Base-by-base conservation (phyloP, 2,113 vertebrate genomes). In the Spizaetus ornatus region DNA sequence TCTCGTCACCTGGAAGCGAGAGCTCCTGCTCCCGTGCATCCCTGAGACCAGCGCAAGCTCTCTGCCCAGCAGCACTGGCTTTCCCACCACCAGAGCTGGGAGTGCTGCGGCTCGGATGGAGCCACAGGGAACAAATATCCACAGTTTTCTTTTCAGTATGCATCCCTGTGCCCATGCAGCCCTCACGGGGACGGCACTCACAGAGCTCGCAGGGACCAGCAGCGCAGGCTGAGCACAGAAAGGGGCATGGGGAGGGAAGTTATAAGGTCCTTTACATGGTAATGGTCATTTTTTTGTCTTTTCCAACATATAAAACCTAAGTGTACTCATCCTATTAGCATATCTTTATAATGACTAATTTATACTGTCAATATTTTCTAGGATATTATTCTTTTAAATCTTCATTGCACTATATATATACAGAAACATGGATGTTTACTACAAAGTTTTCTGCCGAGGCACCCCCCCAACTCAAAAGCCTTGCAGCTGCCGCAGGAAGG, bases 101-200 rank as follows among this genome's bases (percentile, higher is more conserved):
- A 22, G 7, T 1, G 63, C 43, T 10, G 20, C 13, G 19, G 42
- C 82, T n/a, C 1, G 2, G 17, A 16, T 4, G 32, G n/a, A 47
- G 40, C 65, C 45, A 1, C 16, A 7, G 4, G 55, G 59, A 50
- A 32, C 3, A 5, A 36, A 45, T 6, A 40, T 2, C 83, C 59
- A 2, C 4, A 1, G 3, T 2, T 48, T 21, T 9, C 5, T 7
- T 71, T 25, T 5, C 34, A 21, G 38, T 5, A 1, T 4, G 16
- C 21, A 8, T 27, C 59, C 47, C 53, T 3, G 27, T 20, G 38
- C 14, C 29, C 4, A 2, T 1, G 29, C 59, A 43, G 32, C 83
- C 15, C 43, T 29, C 1, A 0, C 3, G 0, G 66, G 48, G 72
- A 16, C 0, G 6, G 23, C 27, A 5, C 47, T 31, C 6, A 1